Percentiles rank a stretch among this genome's conserved stretches.
Conservation (phyloP, 2,113 vertebrate genomes). For the Anser cygnoides region DNA sequence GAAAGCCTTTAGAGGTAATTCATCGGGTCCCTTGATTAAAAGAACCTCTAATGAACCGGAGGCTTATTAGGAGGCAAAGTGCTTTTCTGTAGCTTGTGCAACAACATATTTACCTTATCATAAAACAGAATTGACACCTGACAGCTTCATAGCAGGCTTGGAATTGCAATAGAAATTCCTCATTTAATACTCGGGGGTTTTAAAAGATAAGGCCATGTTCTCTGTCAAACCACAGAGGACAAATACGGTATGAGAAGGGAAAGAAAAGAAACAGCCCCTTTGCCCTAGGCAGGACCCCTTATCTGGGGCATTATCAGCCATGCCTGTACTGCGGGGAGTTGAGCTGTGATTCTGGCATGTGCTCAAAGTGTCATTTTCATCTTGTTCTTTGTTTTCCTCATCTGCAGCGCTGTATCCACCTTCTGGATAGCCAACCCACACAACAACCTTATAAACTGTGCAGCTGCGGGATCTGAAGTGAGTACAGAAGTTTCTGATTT, state of each 20-base stretch:
- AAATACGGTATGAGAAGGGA: not conserved
- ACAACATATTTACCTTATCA: conserved; percentile 20
- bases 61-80: not conserved
- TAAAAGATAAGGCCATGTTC: conserved; percentile 30
- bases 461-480: conserved; percentile 96
- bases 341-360: not conserved
- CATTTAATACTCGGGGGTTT: conserved; percentile 22
- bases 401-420: conserved; percentile 90
- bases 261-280: not conserved
- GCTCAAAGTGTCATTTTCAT: not conserved
- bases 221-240: not conserved
- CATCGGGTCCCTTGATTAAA: not conserved
- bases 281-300: not conserved
- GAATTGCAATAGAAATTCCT: conserved; percentile 52
- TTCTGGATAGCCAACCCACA: conserved; percentile 99
- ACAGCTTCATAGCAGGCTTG: conserved; percentile 46
- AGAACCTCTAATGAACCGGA: not conserved
- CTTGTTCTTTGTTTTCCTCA: not conserved
- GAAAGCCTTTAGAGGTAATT: not conserved
- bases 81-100: conserved; percentile 24
- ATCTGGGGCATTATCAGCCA: not conserved
- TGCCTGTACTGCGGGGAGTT: not conserved
- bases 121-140: conserved; percentile 43
- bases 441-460: conserved; percentile 95
- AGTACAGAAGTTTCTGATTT: conserved; percentile 48